A percentile compares a stretch with the other conserved stretches of the same genome.
Conservation (phyloP, 2,113 vertebrate genomes). For the Sula dactylatra region DNA sequence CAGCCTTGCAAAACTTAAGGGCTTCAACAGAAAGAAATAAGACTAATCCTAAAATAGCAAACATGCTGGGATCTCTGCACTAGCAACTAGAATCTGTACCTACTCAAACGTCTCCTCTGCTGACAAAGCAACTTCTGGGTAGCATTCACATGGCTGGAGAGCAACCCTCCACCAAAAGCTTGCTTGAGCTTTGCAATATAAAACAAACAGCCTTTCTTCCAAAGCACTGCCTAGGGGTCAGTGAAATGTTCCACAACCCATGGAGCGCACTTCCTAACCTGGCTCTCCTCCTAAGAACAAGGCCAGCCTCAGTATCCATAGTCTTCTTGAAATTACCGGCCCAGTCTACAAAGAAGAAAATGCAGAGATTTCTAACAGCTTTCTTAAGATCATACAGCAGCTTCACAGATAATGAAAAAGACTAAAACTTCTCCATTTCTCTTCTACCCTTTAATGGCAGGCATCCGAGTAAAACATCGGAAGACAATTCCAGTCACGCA, state of each 20-base stretch:
- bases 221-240: background rate
- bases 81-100: background rate
- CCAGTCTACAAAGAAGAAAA: background rate
- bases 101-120: background rate
- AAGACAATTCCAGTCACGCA: fast-evolving
- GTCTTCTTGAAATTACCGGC: background rate
- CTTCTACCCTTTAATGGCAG: background rate
- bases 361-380: background rate
- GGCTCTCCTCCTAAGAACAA: background rate
- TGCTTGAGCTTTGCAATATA: background rate
- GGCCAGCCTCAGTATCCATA: background rate
- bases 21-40: background rate
- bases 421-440: background rate
- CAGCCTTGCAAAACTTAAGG: background rate
- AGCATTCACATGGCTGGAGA: background rate
- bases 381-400: background rate
- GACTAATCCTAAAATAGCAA: background rate
- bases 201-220: background rate
- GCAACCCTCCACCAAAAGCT: background rate
- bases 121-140: background rate
- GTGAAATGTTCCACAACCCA: background rate
- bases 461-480: background rate
- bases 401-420: background rate
- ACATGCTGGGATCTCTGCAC: background rate
- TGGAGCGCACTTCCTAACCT: background rate